Evolutionary conservation across 1,140 invertebrate genomes (phyloP), one percentile per base, ranked within the genome.

Genomic region (Hestina assimilis): DNA sequence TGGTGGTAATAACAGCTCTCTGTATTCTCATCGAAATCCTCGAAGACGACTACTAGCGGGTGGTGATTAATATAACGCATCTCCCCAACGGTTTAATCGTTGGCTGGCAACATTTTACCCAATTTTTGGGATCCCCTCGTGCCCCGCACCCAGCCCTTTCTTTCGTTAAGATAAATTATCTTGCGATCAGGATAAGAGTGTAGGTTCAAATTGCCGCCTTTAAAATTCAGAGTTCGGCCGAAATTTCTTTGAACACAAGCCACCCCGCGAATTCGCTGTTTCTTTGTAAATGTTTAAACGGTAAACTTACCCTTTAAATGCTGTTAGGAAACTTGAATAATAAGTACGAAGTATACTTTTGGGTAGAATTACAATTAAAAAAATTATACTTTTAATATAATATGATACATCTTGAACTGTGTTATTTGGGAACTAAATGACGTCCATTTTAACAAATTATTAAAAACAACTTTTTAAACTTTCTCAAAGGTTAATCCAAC

Each of bases 111-210:
- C 84, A 87, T 87, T 87, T 87, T 87, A 85, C 82, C 81, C 84
- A 87, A 87, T 87, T 87, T 87, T 87, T 87, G 83, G 79, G 77
- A 29, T 68, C 71, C 54, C 69, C 71, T 33, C 42, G 40, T 59
- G 35, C 56, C 42, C 61, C 60, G 11, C 43, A 64, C 79, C 79
- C 78, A 84, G 79, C 83, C 83, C 81, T 87, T 87, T 87, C 82
- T 87, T 87, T 87, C 82, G 77, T 85, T 83, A 85, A 87, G 84
- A 87, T 87, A 87, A 87, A 87, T 87, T 87, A 87, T 87, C 79
- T 83, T 70, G 68, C 74, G 84, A 85, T 87, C 84, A 81, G 83
- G 79, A 87, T 83, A 83, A 84, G 84, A 87, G 84, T 83, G 82
- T 85, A 83, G 80, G 79, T 85, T 85, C 77, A 82, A 87, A 87